These are phyloP conservation scores for Philaethria dido DNA, from an alignment of 2,888 invertebrate genomes.

Conservation along the genomic window DNA sequence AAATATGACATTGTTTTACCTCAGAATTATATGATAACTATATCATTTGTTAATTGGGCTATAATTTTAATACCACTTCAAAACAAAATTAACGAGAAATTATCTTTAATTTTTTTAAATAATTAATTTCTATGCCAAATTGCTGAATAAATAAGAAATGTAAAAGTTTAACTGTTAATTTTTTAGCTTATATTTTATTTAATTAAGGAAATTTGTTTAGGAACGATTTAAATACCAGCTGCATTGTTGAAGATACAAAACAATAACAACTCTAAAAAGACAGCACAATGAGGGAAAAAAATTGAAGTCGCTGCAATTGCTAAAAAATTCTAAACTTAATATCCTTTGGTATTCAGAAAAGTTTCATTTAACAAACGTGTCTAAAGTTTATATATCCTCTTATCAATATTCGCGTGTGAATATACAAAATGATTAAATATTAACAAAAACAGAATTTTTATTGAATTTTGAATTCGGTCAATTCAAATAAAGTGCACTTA, in stretches of 20 bases:
- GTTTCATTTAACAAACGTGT: background rate
- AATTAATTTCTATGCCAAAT: too few species aligned
- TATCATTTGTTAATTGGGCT: too few species aligned
- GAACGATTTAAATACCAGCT: slow-evolving; percentile 22
- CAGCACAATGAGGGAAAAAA: slow-evolving; percentile 20
- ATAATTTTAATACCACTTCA: too few species aligned
- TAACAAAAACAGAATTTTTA: too few species aligned
- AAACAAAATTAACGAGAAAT: too few species aligned
- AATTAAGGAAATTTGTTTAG: slow-evolving; percentile 6
- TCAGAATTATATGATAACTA: too few species aligned
- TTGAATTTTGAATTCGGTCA: too few species aligned
- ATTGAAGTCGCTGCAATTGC: slow-evolving; percentile 25
- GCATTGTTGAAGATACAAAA: slow-evolving; percentile 14
- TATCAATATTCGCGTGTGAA: background rate
- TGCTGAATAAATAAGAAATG: too few species aligned
- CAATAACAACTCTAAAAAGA: slow-evolving; percentile 25
- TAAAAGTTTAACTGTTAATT: background rate
- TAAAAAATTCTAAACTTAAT: slow-evolving; percentile 23
- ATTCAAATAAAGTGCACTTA: too few species aligned
- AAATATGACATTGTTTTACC: background rate
- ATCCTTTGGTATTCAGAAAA: slow-evolving; percentile 2
- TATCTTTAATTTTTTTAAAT: too few species aligned
- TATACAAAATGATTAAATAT: too few species aligned
- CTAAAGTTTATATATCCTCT: background rate
- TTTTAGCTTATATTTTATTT: slow-evolving; percentile 2